Conservation (phyloP, 1,140 invertebrate species). For the Spodoptera frugiperda region DNA sequence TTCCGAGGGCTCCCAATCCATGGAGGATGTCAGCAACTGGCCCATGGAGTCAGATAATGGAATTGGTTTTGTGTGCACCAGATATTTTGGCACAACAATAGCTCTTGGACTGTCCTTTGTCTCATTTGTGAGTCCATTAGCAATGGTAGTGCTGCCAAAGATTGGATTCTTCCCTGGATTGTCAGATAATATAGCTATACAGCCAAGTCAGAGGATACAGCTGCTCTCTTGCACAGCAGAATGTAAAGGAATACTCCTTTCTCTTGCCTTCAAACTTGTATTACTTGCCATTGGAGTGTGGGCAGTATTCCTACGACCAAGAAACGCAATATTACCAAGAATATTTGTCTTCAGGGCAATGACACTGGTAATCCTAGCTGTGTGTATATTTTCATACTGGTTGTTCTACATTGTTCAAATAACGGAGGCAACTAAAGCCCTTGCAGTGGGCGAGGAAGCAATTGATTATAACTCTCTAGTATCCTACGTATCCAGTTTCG, state of each 20-base stretch:
- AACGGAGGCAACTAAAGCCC: slow-evolving; percentile 91
- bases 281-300: slow-evolving; percentile 97
- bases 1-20: slow-evolving; percentile 96
- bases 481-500: slow-evolving; percentile 95
- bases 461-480: slow-evolving; percentile 95
- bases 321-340: slow-evolving; percentile 95
- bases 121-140: slow-evolving; percentile 96
- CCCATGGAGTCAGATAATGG: slow-evolving; percentile 91
- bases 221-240: slow-evolving; percentile 87
- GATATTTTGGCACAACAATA: slow-evolving; percentile 92
- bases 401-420: slow-evolving; percentile 98
- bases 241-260: slow-evolving; percentile 94
- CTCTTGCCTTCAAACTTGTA: slow-evolving; percentile 96
- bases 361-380: slow-evolving; percentile 94
- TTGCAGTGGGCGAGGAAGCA: slow-evolving; percentile 92
- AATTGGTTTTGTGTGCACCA: slow-evolving; percentile 91
- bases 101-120: slow-evolving; percentile 92
- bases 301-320: slow-evolving; percentile 93
- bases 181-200: slow-evolving; percentile 80
- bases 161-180: slow-evolving; percentile 91
- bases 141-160: slow-evolving; percentile 97
- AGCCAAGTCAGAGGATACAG: slow-evolving; percentile 81
- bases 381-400: slow-evolving; percentile 98
- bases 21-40: slow-evolving; percentile 95
- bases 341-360: slow-evolving; percentile 96